Conservation (phyloP, 2,797 vertebrate species). For the Moxostoma hubbsi region DNA sequence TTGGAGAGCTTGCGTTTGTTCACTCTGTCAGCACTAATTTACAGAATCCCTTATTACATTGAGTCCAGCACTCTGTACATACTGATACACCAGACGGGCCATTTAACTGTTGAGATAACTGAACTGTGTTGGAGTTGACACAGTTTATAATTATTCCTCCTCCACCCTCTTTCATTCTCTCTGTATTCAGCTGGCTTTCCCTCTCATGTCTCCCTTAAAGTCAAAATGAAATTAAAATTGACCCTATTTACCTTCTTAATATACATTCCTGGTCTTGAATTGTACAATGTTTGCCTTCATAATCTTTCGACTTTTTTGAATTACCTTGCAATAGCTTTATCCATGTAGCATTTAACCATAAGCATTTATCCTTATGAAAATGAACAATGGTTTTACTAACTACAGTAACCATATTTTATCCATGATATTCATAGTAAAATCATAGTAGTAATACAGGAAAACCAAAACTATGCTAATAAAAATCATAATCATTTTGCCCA, state of each 20-base stretch:
- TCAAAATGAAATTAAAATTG: neutral
- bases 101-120: neutral
- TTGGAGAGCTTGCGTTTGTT: slow-evolving; percentile 9
- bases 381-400: no score
- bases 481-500: no score
- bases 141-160: slow-evolving; percentile 1
- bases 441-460: no score
- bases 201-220: neutral
- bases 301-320: no score
- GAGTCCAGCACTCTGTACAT: slow-evolving; percentile 10
- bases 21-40: slow-evolving; percentile 36
- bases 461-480: no score
- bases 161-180: slow-evolving; percentile 1
- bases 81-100: neutral
- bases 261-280: neutral
- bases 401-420: no score
- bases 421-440: no score
- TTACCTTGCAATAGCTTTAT: no score
- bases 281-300: no score
- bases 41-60: slow-evolving; percentile 10
- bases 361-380: no score
- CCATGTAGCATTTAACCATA: no score
- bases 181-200: neutral
- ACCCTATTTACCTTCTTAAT: slow-evolving; percentile 3
- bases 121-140: neutral